These are phyloP conservation scores for Drosophila pectinifera DNA, from an alignment of 1,140 invertebrate species.

Conservation along the genomic window DNA sequence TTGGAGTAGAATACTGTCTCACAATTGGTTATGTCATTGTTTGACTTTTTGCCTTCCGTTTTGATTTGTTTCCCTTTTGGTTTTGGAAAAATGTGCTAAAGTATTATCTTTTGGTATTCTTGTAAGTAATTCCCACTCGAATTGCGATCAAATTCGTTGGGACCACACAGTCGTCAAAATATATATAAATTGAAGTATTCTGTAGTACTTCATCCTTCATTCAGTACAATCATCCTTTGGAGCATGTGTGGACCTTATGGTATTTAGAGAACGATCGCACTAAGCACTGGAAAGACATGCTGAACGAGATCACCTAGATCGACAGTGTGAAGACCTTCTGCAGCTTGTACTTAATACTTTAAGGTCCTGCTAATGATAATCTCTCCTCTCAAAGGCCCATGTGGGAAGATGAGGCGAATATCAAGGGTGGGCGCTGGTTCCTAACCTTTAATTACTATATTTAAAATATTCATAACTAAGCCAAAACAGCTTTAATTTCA, in stretches of 20 bases:
- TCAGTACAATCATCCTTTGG: constrained; percentile 94
- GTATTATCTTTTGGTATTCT: constrained; percentile 48
- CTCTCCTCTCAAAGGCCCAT: constrained; percentile 92
- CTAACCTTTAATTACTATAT: too few relatives aligned
- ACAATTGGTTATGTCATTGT: constrained; percentile 11
- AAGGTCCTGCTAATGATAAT: constrained; percentile 95
- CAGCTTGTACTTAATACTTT: constrained; percentile 96
- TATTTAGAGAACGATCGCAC: constrained; percentile 96
- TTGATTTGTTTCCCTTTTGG: constrained; percentile 49
- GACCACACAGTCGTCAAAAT: constrained; percentile 20
- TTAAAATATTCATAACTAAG: too few relatives aligned
- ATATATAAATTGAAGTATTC: constrained; percentile 19
- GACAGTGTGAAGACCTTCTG: constrained; percentile 99
- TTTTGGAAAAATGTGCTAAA: constrained; percentile 47
- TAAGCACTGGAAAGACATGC: constrained; percentile 96
- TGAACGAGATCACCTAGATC: constrained; percentile 96
- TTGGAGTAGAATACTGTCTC: not conserved
- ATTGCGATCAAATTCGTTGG: constrained; percentile 37
- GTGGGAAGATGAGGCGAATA: constrained; percentile 97
- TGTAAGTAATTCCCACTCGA: constrained; percentile 33
- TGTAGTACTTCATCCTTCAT: too few relatives aligned
- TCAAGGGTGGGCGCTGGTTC: constrained; percentile 97
- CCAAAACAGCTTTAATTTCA: too few relatives aligned
- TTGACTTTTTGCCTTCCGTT: constrained; percentile 35
- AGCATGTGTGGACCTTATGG: constrained; percentile 98